Evolutionary conservation across 2,113 vertebrate genomes (phyloP), one percentile per base, ranked within the genome.

Genomic region (Ascaphus truei): DNA sequence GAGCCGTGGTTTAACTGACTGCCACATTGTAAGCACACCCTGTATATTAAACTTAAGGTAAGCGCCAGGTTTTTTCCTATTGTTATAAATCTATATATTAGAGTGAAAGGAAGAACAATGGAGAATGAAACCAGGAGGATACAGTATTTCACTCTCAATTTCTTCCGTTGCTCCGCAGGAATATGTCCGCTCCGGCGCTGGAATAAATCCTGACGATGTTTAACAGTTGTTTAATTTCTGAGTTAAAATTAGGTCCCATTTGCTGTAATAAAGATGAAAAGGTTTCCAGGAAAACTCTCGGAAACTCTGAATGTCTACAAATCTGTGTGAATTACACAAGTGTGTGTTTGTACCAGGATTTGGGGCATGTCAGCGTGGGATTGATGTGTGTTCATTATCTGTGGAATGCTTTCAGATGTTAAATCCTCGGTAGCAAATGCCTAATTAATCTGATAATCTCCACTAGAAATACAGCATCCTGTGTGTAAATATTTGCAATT

Each of bases 371-470:
- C 53, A 66, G 41, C 50, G 22, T 7, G 3, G 63, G 50, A 55
- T 66, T 66, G 53, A 66, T 52, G n/a, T 34, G 45, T 18, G 23
- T n/a, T 15, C 47, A 12, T 39, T 36, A 64, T 64, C 37, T 37
- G 37, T 12, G 33, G 47, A 27, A 55, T 22, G 36, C 23, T 52
- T 39, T 31, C 6, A 52, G n/a, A 66, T 22, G 13, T 66, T 55
- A 52, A 30, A 66, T 55, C 23, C 34, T 12, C 15, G 25, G 20
- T 25, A 9, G 31, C 11, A 37, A 55, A 66, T 22, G 16, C n/a
- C 33, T 55, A 30, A 66, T 66, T 55, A 66, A 30, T 65, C 50
- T 55, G 36, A 26, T 66, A 66, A 66, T 66, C 63, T 66, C 10
- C 36, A 31, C 50, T 66, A 41, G 53, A 13, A 41, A 34, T 55